Evolutionary conservation across 2,113 vertebrate genomes (phyloP), one percentile per base, ranked within the genome.

Genomic region (Gambusia holbrooki): DNA sequence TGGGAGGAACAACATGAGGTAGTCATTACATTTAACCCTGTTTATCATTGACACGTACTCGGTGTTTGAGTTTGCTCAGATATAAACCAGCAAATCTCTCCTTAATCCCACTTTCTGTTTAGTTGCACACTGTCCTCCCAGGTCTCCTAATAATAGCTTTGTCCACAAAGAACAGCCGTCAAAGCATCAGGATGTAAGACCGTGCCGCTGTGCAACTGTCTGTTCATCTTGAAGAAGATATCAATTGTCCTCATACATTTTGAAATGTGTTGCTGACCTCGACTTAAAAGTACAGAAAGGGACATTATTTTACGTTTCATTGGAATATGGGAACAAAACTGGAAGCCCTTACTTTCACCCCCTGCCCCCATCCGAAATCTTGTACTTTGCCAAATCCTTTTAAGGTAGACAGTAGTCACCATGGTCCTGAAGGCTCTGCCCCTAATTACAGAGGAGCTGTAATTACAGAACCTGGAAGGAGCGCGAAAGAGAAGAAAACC

Each of bases 381-480:
- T 87, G 80, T 77, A 78, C 81, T 88, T 85, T 89, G 74, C 71
- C 78, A 90, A 90, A 81, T 72, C 80, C 87, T 89, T 78, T 89
- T 85, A 86, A 89, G 90, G 90, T 81, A 88, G 88, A 91, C 87
- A 89, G 89, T 91, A 91, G 88, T 93, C 89, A 91, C 85, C 87
- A 77, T 85, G 90, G 90, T 94, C 90, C 87, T 91, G 77, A 90
- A 92, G 83, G 80, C 92, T 93, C 86, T 91, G 88, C 93, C 90
- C 89, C 83, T 95, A 95, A 95, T 95, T 95, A 94, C 90, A 94
- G 93, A 94, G 91, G 85, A 87, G 91, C 90, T 90, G 81, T 94
- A 95, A 95, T 95, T 95, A 94, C 89, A 93, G 82, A 89, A 94
- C 87, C 87, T 89, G 89, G 79, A 87, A 82, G 68, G 77, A 90